Conservation (phyloP, 2,113 vertebrate genomes). For the Aix galericulata region DNA sequence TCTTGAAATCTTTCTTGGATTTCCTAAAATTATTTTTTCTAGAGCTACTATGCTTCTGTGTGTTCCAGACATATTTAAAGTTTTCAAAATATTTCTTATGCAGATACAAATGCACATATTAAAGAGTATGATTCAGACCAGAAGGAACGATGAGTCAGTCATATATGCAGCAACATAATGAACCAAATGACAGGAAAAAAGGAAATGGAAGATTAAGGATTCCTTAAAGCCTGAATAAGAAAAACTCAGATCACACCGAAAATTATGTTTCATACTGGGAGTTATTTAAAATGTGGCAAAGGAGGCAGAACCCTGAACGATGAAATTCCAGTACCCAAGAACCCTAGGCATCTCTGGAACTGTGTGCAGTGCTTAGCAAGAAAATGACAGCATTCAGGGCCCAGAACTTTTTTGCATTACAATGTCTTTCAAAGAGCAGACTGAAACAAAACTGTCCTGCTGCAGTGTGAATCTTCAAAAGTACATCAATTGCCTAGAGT, state of each 20-base stretch:
- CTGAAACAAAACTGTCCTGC: not conserved
- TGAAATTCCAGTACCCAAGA: not conserved
- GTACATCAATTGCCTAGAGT: not conserved
- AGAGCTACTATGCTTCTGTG: not conserved
- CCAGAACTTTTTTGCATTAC: not conserved
- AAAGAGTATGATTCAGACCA: not conserved
- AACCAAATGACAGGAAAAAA: not conserved
- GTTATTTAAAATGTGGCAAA: not conserved
- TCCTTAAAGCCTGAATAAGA: not conserved
- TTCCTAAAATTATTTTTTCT: constrained; percentile 28
- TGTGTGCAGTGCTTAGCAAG: not conserved
- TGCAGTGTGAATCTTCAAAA: not conserved
- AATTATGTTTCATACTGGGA: not conserved
- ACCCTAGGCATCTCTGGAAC: constrained; percentile 10
- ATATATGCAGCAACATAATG: not conserved
- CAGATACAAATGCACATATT: not conserved
- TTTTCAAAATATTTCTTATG: constrained; percentile 14
- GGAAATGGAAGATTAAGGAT: not conserved
- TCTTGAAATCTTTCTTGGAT: constrained; percentile 37
- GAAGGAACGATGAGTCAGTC: not conserved
- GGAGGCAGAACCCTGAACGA: not conserved
- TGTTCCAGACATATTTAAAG: constrained; percentile 28
- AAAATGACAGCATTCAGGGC: not conserved
- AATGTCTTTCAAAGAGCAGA: not conserved
- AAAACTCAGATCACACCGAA: not conserved